phyloP scores from a whole-genome alignment of 2,797 vertebrate genomes.

The Enteromius paludinosus region DNA sequence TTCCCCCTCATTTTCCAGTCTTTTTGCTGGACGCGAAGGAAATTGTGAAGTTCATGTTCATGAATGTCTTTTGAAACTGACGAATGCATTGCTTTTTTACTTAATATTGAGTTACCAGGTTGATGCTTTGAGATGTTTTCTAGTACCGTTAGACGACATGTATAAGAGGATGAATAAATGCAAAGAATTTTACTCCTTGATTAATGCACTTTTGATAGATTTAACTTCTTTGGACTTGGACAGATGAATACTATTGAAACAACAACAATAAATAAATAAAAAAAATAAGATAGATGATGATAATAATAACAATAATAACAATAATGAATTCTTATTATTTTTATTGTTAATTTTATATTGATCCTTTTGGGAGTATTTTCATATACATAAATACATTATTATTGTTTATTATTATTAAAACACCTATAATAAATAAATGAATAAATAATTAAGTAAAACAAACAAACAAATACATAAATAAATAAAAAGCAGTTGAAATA shows the following conservation, averaged over 20 bases:
- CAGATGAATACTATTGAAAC: not conserved
- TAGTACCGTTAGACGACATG: too few relatives aligned
- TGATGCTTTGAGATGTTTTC: not conserved
- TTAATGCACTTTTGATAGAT: not conserved
- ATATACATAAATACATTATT: too few relatives aligned
- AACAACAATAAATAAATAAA: not conserved
- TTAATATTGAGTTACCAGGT: not conserved
- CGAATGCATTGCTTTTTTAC: not conserved
- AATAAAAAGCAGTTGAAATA: not conserved
- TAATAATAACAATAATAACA: too few relatives aligned
- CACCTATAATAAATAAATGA: too few relatives aligned
- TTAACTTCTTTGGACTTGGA: not conserved
- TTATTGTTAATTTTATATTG: too few relatives aligned
- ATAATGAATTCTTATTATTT: not conserved
- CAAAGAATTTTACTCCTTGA: not conserved
- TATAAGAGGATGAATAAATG: not conserved
- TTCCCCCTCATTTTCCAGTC: not conserved
- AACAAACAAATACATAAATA: not conserved
- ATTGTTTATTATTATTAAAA: too few relatives aligned
- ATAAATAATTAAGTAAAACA: too few relatives aligned
- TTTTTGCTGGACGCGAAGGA: slow-evolving; percentile 17
- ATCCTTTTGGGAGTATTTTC: too few relatives aligned
- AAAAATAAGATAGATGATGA: too few relatives aligned
- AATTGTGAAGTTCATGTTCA: slow-evolving; percentile 16
- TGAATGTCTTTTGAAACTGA: not conserved